These are phyloP conservation scores for Phania funesta DNA, from an alignment of 2,888 invertebrate genomes.

Conservation along the genomic window DNA sequence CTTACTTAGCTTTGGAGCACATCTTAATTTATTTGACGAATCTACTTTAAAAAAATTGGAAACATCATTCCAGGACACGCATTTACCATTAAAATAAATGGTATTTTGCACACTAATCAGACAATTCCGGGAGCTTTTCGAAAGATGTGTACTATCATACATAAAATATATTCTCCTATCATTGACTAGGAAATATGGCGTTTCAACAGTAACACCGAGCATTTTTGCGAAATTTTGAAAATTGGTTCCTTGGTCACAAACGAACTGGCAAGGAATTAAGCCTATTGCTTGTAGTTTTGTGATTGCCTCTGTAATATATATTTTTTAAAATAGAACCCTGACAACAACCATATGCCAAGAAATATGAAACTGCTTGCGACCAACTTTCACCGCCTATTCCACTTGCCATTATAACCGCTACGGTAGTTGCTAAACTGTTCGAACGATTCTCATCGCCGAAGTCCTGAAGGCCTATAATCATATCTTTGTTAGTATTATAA, in stretches of 20 bases:
- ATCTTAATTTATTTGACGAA: conserved; percentile 7
- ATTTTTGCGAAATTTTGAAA: not conserved
- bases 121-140: conserved; percentile 36
- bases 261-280: conserved; percentile 9
- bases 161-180: conserved; percentile 19
- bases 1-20: conserved; percentile 21
- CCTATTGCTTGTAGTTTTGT: not conserved
- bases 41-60: conserved; percentile 1
- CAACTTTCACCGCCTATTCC: not conserved
- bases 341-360: not conserved
- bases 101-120: not conserved
- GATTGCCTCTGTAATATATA: not conserved
- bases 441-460: not conserved
- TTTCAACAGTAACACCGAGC: not conserved
- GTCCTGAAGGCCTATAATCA: not conserved
- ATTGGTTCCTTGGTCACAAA: conserved; percentile 1
- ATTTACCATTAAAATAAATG: conserved; percentile 3
- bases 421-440: not conserved
- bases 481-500: not conserved
- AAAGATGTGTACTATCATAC: conserved; percentile 23
- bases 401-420: not conserved
- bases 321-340: not conserved
- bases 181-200: conserved; percentile 5
- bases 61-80: not conserved
- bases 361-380: conserved; percentile 9